Percentiles rank a stretch among this genome's conserved stretches.
These are phyloP conservation scores for Archips xylosteana DNA, from an alignment of 2,888 invertebrate genomes.

Conservation along the genomic window DNA sequence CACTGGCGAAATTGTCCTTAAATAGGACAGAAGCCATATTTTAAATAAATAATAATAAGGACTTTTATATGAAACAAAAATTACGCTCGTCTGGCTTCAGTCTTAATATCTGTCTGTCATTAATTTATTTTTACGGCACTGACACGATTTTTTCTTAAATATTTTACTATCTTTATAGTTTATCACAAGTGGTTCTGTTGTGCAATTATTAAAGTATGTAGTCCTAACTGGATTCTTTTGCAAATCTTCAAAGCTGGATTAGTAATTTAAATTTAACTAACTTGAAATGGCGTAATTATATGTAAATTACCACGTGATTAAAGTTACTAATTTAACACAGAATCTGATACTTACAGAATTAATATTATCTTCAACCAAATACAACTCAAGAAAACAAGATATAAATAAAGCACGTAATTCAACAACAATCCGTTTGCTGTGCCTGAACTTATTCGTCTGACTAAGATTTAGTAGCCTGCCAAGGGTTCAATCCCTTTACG, in stretches of 20 bases:
- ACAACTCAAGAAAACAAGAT: neutral
- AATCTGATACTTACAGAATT: neutral
- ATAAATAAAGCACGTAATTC: neutral
- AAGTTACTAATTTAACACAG: neutral
- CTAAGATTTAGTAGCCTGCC: conserved; percentile 13
- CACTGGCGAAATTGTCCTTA: too few relatives aligned
- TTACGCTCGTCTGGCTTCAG: too few relatives aligned
- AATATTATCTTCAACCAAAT: neutral
- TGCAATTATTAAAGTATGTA: neutral
- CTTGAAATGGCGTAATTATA: neutral
- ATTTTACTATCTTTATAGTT: neutral
- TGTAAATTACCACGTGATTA: neutral
- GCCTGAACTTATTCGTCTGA: conserved; percentile 1
- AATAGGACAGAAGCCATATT: too few relatives aligned
- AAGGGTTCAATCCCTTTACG: conserved; percentile 8
- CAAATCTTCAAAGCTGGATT: too few relatives aligned
- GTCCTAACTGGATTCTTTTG: too few relatives aligned
- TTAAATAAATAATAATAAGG: too few relatives aligned
- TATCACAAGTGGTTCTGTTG: neutral
- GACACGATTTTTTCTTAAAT: neutral
- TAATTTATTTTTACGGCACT: neutral
- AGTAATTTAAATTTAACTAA: neutral
- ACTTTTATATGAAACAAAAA: too few relatives aligned
- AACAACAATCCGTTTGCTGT: neutral
- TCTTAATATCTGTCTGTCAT: too few relatives aligned